phyloP scores from a whole-genome alignment of 2,113 vertebrate species.

The Pterocles orientalis region DNA sequence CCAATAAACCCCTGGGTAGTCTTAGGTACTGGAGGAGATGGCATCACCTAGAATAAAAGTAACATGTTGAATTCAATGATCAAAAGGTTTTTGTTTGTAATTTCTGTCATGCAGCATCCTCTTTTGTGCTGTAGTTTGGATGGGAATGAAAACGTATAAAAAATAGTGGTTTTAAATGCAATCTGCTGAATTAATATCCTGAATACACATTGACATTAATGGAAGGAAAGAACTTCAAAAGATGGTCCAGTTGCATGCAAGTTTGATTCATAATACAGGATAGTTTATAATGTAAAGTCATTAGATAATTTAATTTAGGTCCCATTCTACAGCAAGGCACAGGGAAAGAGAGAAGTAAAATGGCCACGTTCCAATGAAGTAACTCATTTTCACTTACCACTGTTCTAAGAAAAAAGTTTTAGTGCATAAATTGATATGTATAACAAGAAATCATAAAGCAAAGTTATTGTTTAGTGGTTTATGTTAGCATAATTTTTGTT shows the following conservation, averaged over 20 bases:
- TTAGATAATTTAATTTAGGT: neutral
- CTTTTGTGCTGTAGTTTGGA: neutral
- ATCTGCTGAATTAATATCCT: neutral
- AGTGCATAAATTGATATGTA: neutral
- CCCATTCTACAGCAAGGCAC: neutral
- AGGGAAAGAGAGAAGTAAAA: neutral
- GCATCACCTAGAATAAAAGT: conserved; percentile 72
- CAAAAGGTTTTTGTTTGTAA: neutral
- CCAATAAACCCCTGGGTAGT: conserved; percentile 87
- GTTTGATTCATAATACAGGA: neutral
- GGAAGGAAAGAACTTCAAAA: neutral
- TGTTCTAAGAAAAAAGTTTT: neutral
- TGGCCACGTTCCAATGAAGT: neutral
- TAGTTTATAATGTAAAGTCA: neutral
- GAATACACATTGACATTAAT: neutral
- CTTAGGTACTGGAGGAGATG: conserved; percentile 83
- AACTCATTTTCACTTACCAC: neutral
- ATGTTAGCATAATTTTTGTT: neutral
- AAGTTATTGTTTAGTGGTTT: neutral
- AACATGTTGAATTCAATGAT: neutral
- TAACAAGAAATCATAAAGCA: neutral
- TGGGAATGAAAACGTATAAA: neutral
- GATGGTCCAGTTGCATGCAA: neutral
- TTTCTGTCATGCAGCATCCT: neutral
- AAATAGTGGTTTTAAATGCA: neutral